These are phyloP conservation scores for Tretioscincus oriximinensis DNA, from an alignment of 2,113 vertebrate genomes.

Conservation along the genomic window DNA sequence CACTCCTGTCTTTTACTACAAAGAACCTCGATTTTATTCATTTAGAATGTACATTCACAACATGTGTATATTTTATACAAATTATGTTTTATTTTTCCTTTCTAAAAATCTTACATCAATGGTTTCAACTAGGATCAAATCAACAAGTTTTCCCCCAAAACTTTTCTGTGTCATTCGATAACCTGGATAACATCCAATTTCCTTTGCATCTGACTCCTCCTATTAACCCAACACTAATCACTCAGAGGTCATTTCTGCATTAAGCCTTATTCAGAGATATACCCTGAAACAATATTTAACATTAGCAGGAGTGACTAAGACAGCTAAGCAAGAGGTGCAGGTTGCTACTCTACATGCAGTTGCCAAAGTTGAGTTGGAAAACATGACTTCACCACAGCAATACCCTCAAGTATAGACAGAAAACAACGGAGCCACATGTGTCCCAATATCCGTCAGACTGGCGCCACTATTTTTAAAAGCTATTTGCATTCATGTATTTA, in stretches of 20 bases:
- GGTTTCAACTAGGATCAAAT: too few species aligned
- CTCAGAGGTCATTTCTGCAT: too few species aligned
- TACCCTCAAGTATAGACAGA: constrained; percentile 47
- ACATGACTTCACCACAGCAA: constrained; percentile 68
- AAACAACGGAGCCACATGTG: constrained; percentile 54
- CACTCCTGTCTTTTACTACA: neutral
- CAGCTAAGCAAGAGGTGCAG: constrained; percentile 56
- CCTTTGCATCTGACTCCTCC: too few species aligned
- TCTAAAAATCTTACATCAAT: too few species aligned
- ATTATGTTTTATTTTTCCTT: too few species aligned
- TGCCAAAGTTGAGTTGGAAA: constrained; percentile 62
- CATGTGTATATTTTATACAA: too few species aligned
- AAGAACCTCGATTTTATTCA: neutral
- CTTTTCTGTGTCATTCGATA: too few species aligned
- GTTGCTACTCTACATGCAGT: constrained; percentile 37
- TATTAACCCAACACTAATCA: too few species aligned
- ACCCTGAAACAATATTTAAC: constrained; percentile 59
- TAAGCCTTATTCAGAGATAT: neutral
- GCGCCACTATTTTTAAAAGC: constrained; percentile 53
- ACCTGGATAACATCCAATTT: too few species aligned
- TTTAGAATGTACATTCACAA: too few species aligned
- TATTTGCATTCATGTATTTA: constrained; percentile 42
- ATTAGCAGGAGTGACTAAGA: constrained; percentile 59
- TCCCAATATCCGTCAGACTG: constrained; percentile 54
- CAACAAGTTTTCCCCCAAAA: too few species aligned